Conservation (phyloP, 37 sponge, comb jelly and placozoan genomes). For the Cliona cf. orientalis region DNA sequence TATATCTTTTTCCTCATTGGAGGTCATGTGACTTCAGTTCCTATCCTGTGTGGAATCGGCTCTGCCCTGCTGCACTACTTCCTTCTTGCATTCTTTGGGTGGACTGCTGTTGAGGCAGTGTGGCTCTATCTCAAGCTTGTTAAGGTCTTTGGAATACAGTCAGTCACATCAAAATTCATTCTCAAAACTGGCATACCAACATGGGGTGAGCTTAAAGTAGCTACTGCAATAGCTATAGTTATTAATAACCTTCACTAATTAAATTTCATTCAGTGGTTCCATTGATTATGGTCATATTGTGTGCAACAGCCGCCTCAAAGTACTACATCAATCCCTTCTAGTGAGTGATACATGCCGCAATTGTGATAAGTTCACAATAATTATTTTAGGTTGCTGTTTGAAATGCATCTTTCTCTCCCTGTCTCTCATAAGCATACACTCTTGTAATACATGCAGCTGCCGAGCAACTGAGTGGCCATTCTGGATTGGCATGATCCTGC, state of each 20-base stretch:
- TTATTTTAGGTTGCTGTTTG: no score
- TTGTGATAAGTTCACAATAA: no score
- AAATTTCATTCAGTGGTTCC: no score
- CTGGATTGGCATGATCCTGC: no score
- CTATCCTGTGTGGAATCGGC: conserved; percentile 44
- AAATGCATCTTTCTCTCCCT: no score
- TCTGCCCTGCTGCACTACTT: conserved; percentile 70
- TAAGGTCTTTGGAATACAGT: conserved; percentile 25
- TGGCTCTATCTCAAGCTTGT: conserved; percentile 61
- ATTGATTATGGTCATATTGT: conserved; percentile 25
- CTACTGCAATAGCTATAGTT: no score
- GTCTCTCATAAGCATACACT: no score
- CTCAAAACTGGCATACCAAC: conserved; percentile 24
- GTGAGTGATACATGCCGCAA: no score
- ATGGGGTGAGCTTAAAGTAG: conserved; percentile 45
- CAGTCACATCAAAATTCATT: background rate
- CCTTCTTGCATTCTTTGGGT: conserved; percentile 64
- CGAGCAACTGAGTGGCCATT: no score
- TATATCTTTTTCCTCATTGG: conserved; percentile 56
- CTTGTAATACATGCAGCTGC: no score
- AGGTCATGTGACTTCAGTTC: conserved; percentile 14
- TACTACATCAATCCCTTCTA: conserved; percentile 10
- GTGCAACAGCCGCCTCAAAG: conserved; percentile 38
- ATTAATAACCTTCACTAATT: no score
- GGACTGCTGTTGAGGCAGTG: conserved; percentile 67